Evolutionary conservation across 2,797 vertebrate genomes (phyloP).

Genomic region (Garrulus glandarius): DNA sequence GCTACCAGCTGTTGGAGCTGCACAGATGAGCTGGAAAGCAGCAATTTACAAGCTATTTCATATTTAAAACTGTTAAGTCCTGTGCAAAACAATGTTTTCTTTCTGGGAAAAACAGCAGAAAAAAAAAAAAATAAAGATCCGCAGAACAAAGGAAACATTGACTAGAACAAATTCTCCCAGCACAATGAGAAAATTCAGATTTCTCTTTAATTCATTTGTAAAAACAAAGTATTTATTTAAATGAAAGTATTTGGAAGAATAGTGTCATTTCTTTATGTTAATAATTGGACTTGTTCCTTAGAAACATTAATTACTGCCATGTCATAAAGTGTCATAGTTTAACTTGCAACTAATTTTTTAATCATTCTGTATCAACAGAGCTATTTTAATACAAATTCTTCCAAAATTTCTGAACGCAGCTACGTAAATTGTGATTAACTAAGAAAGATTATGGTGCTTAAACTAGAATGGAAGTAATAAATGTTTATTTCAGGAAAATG

Average conservation of each 20-base stretch:
- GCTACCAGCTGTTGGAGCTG: constrained; percentile 67
- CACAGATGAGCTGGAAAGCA: constrained; percentile 66
- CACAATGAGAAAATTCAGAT: neutral
- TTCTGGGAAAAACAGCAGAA: neutral
- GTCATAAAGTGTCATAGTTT: neutral
- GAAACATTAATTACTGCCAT: constrained; percentile 44
- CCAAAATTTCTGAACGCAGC: constrained; percentile 63
- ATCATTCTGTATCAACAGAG: constrained; percentile 44
- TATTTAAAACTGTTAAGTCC: constrained; percentile 70
- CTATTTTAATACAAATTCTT: constrained; percentile 56
- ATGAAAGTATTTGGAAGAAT: neutral
- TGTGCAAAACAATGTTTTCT: constrained; percentile 65
- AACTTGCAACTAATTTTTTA: constrained; percentile 57
- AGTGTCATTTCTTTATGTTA: neutral
- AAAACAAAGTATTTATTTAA: neutral
- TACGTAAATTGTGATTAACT: constrained; percentile 64
- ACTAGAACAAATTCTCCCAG: neutral
- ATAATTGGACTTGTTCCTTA: constrained; percentile 6
- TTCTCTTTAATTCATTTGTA: constrained; percentile 12
- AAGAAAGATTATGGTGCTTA: constrained; percentile 54
- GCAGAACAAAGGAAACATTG: neutral
- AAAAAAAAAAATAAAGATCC: neutral
- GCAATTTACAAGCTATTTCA: constrained; percentile 72
- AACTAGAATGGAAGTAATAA: constrained; percentile 68
- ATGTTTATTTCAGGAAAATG: constrained; percentile 77